These are phyloP conservation scores for Pheosia gnoma DNA, from an alignment of 2,888 invertebrate genomes.

Conservation along the genomic window DNA sequence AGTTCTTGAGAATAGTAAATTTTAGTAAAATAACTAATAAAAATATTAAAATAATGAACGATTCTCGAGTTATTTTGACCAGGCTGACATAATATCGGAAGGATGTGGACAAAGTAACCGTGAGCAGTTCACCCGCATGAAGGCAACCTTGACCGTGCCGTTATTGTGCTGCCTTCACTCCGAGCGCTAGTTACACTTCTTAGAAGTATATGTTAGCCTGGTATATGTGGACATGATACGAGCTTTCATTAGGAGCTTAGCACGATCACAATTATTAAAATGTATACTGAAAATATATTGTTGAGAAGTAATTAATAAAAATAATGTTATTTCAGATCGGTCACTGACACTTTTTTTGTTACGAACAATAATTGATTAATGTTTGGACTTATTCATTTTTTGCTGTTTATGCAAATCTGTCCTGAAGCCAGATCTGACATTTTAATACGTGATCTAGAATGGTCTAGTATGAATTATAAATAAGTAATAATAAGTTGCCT, in stretches of 20 bases:
- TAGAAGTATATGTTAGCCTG: constrained; percentile 47
- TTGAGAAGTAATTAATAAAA: neutral
- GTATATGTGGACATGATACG: constrained; percentile 43
- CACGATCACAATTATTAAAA: neutral
- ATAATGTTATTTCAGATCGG: neutral
- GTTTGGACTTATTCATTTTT: neutral
- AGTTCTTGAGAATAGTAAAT: no score
- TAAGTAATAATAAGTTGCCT: no score
- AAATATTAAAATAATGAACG: neutral
- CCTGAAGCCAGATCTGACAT: constrained; percentile 6
- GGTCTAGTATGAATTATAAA: neutral
- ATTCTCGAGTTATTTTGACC: constrained; percentile 21
- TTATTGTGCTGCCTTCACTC: constrained; percentile 45
- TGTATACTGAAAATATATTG: neutral
- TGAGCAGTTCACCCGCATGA: constrained; percentile 27
- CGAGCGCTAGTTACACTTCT: constrained; percentile 43
- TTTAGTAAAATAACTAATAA: no score
- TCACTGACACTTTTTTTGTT: constrained; percentile 3
- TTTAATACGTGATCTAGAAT: constrained; percentile 9
- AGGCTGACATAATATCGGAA: constrained; percentile 35
- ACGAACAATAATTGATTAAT: neutral
- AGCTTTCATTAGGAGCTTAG: constrained; percentile 33
- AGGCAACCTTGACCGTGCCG: constrained; percentile 57
- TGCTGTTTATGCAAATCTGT: constrained; percentile 8
- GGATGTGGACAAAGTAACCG: constrained; percentile 24